Percentiles rank a stretch among this genome's conserved stretches.
These are phyloP conservation scores for Bibio marci DNA, from an alignment of 2,888 invertebrate species.

Conservation along the genomic window DNA sequence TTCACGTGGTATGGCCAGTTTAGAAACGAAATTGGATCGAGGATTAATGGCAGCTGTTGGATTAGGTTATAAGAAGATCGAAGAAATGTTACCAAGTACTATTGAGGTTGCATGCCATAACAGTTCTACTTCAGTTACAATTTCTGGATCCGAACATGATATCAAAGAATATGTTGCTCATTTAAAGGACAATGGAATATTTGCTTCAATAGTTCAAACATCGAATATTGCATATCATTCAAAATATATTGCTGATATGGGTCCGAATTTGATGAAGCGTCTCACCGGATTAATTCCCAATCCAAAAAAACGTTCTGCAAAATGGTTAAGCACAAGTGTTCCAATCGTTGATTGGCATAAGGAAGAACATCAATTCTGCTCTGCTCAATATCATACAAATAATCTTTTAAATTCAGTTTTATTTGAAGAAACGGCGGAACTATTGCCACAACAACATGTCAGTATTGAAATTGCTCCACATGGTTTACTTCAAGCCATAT, in stretches of 20 bases:
- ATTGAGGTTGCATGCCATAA: slow-evolving; percentile 72
- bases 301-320: slow-evolving; percentile 43
- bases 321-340: slow-evolving; percentile 68
- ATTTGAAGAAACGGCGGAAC: slow-evolving; percentile 63
- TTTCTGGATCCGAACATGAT: slow-evolving; percentile 56
- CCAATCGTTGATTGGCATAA: slow-evolving; percentile 39
- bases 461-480: slow-evolving; percentile 81
- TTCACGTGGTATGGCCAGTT: slow-evolving; percentile 51
- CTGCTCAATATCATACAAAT: slow-evolving; percentile 69
- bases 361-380: slow-evolving; percentile 45
- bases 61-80: slow-evolving; percentile 33
- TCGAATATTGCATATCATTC: slow-evolving; percentile 75
- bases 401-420: slow-evolving; percentile 69
- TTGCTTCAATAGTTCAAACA: slow-evolving; percentile 60
- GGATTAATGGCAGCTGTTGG: slow-evolving; percentile 79
- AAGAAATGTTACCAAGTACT: slow-evolving; percentile 35
- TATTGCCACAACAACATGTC: slow-evolving; percentile 65
- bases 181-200: slow-evolving; percentile 46
- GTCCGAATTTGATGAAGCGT: slow-evolving; percentile 43
- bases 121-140: slow-evolving; percentile 45
- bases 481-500: slow-evolving; percentile 69
- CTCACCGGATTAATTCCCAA: slow-evolving; percentile 40
- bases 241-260: slow-evolving; percentile 51
- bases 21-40: slow-evolving; percentile 42
- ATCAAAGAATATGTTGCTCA: slow-evolving; percentile 43